Base-by-base conservation (phyloP, 2,888 invertebrate species). In the Hydraecia micacea region DNA sequence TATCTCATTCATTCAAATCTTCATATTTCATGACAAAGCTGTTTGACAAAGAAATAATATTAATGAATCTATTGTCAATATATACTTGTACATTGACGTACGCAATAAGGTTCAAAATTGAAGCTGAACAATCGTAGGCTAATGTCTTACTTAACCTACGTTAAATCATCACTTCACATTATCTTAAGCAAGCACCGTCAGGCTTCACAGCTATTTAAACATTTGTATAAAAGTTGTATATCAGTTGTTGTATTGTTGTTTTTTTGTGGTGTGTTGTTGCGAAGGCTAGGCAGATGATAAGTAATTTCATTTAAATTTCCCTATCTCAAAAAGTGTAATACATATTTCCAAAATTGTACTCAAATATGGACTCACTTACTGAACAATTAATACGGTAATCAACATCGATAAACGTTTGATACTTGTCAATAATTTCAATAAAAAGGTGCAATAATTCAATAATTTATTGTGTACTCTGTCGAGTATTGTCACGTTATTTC, bases 401-500 rank as follows among this genome's bases (percentile, higher is more conserved):
- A 73, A 60, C 6, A 18, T 58, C 49, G 73, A 77, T 55, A 75
- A 83, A 77, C 68, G 77, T 36, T 60, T 21, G 36, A 11, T 25
- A 13, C 58, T 62, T 63, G 71, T 77, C 79, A 77, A 66, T 60
- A 46, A 39, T 76, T 83, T 78, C 58, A 80, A 80, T 80, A 70
- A 80, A 60, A 76, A 18, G 21, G 39, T 46, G 32, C 74, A 66
- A 72, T 83, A 65, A 77, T 36, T 63, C 36, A 28, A 60, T 60
- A 85, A 68, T 74, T 73, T 63, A 67, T 63, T 75, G 32, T 76
- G 7, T 58, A 60, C 52, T 46, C 55, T 32, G 28, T 67, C 39
- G n/a, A 69, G 8, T 73, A 28, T 65, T 69, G 73, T 74, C 66
- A 74, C 55, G 2, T 58, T 77, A 71, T 71, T 75, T 72, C 39